Percentiles rank a stretch among this genome's conserved stretches.
Evolutionary conservation across 2,888 invertebrate species (phyloP).

Genomic region (Latrodectus hesperus): DNA sequence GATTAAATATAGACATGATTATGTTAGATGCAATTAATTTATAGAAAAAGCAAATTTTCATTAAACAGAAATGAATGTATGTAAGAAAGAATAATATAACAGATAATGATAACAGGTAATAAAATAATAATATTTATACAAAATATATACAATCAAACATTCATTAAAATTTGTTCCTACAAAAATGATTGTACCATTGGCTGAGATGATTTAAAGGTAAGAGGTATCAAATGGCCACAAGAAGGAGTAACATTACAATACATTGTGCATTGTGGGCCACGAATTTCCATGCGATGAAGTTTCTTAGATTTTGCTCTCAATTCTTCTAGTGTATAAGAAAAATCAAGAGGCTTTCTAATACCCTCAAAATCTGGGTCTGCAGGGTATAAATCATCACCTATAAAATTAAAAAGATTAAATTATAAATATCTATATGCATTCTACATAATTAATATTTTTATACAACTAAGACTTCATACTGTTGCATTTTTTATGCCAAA

Average conservation of each 20-base stretch:
- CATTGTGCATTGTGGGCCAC: constrained; percentile 69
- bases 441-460: too few relatives aligned
- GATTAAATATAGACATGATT: too few relatives aligned
- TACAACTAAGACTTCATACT: too few relatives aligned
- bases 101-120: too few relatives aligned
- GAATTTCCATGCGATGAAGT: constrained; percentile 71
- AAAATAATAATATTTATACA: too few relatives aligned
- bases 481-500: too few relatives aligned
- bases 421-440: too few relatives aligned
- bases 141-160: constrained; percentile 5
- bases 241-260: constrained; percentile 67
- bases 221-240: constrained; percentile 70
- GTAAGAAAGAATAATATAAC: not conserved
- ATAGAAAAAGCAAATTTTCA: not conserved
- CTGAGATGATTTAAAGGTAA: constrained; percentile 56
- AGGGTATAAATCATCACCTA: constrained; percentile 75
- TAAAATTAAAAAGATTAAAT: constrained; percentile 17
- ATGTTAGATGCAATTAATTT: not conserved
- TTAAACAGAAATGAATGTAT: not conserved
- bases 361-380: constrained; percentile 73
- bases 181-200: constrained; percentile 66
- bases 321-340: constrained; percentile 72
- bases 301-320: constrained; percentile 65
- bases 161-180: constrained; percentile 5
- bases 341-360: constrained; percentile 66